Evolutionary conservation across 2,888 invertebrate genomes (phyloP).

Genomic region (Phrixothrix hirtus): DNA sequence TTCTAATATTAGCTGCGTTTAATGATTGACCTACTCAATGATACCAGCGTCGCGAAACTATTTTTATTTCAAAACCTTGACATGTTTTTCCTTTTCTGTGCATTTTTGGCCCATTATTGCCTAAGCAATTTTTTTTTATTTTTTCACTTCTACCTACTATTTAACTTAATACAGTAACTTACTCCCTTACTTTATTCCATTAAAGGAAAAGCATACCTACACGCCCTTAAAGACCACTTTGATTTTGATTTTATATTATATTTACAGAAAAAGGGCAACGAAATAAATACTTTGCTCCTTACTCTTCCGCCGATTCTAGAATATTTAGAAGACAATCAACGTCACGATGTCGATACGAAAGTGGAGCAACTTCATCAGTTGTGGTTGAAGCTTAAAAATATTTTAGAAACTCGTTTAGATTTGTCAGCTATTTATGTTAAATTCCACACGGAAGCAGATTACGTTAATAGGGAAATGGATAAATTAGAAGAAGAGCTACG

Average conservation of each 20-base stretch:
- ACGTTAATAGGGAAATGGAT: constrained; percentile 68
- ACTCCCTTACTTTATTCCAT: too few relatives aligned
- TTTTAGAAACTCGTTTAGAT: constrained; percentile 67
- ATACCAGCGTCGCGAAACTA: too few relatives aligned
- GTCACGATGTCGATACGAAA: constrained; percentile 65
- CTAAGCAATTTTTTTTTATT: too few relatives aligned
- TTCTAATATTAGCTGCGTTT: too few relatives aligned
- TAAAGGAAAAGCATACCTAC: too few relatives aligned
- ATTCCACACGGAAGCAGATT: constrained; percentile 71
- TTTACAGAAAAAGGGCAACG: constrained; percentile 66
- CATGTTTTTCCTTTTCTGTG: too few relatives aligned
- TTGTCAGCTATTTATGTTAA: constrained; percentile 70
- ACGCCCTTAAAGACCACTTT: too few relatives aligned
- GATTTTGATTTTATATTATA: neutral
- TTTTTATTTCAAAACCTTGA: too few relatives aligned
- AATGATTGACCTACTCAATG: too few relatives aligned
- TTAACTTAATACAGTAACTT: too few relatives aligned
- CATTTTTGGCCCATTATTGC: too few relatives aligned
- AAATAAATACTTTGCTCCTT: constrained; percentile 67
- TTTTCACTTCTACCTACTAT: too few relatives aligned
- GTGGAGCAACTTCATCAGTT: constrained; percentile 65
- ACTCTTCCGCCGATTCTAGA: constrained; percentile 66
- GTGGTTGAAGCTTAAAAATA: constrained; percentile 66
- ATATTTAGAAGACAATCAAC: constrained; percentile 67
- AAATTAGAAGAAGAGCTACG: constrained; percentile 65